phyloP scores from a whole-genome alignment of 2,797 vertebrate genomes.

The Chrysocyon brachyurus region DNA sequence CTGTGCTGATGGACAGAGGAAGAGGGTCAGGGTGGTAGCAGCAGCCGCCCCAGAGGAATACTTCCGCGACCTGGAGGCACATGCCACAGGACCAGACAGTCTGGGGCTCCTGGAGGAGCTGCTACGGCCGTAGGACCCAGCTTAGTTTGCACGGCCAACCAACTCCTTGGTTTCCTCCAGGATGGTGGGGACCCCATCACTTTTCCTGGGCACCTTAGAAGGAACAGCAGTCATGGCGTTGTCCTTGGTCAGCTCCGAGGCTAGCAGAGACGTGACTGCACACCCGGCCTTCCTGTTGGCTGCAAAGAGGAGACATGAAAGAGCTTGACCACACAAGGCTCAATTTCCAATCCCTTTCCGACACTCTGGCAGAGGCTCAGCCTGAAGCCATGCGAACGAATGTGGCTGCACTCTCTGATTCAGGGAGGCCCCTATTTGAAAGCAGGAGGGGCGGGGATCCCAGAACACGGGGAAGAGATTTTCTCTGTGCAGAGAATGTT shows the following conservation, averaged over 20 bases:
- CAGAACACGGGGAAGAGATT: neutral
- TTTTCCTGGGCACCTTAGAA: conserved; percentile 72
- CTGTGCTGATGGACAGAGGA: conserved; percentile 67
- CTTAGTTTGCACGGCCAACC: conserved; percentile 80
- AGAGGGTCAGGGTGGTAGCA: conserved; percentile 30
- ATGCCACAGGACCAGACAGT: conserved; percentile 69
- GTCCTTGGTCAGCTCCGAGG: conserved; percentile 94
- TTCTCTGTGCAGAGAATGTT: neutral
- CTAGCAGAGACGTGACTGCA: conserved; percentile 94
- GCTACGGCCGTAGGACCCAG: neutral
- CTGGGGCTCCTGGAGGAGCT: conserved; percentile 35
- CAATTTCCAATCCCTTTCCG: neutral
- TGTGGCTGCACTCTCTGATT: neutral
- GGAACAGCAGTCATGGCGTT: conserved; percentile 83
- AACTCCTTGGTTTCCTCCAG: conserved; percentile 76
- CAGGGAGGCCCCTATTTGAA: neutral
- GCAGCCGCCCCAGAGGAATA: conserved; percentile 23
- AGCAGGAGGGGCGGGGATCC: neutral
- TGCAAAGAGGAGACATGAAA: conserved; percentile 80
- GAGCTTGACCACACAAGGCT: neutral
- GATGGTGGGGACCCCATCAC: neutral
- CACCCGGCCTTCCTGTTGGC: conserved; percentile 94
- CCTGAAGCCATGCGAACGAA: conserved; percentile 36
- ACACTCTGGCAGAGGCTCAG: neutral
- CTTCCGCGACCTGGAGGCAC: conserved; percentile 28